phyloP scores from a whole-genome alignment of 2,113 vertebrate genomes.

The Tricholaema leucomelas region DNA sequence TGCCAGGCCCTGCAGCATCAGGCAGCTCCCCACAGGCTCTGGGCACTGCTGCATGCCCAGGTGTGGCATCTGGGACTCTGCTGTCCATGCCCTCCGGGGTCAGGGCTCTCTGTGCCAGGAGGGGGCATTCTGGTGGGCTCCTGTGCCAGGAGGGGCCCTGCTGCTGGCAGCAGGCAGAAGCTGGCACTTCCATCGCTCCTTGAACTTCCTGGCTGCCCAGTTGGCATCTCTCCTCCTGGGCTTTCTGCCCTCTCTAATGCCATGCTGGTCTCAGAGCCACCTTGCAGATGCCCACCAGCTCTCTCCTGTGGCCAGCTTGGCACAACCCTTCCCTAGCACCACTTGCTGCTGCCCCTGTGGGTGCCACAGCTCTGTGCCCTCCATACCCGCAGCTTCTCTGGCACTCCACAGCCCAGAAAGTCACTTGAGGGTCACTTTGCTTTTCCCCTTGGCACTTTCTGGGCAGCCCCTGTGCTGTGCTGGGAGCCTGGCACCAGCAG shows the following conservation, averaged over 20 bases:
- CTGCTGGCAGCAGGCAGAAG: not conserved
- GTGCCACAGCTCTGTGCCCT: not conserved
- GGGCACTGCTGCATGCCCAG: too few species aligned
- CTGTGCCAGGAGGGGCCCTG: not conserved
- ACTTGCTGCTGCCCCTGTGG: not conserved
- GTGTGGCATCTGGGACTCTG: fast-evolving
- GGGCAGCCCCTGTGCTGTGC: not conserved
- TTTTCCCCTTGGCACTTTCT: not conserved
- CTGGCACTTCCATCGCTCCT: not conserved
- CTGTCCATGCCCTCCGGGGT: fast-evolving
- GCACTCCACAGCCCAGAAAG: not conserved
- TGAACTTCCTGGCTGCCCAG: not conserved
- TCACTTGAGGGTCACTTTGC: not conserved
- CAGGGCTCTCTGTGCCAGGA: not conserved
- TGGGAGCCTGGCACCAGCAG: not conserved
- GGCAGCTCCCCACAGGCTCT: too few species aligned
- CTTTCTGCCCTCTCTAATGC: not conserved
- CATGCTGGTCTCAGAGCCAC: not conserved
- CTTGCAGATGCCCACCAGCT: not conserved
- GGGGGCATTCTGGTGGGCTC: too few species aligned
- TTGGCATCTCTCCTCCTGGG: not conserved
- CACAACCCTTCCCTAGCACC: not conserved
- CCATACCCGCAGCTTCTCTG: not conserved
- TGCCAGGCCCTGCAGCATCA: not conserved
- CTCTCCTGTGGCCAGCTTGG: not conserved